Conservation (phyloP, 2,888 invertebrate species). For the Drosophila suboccidentalis region DNA sequence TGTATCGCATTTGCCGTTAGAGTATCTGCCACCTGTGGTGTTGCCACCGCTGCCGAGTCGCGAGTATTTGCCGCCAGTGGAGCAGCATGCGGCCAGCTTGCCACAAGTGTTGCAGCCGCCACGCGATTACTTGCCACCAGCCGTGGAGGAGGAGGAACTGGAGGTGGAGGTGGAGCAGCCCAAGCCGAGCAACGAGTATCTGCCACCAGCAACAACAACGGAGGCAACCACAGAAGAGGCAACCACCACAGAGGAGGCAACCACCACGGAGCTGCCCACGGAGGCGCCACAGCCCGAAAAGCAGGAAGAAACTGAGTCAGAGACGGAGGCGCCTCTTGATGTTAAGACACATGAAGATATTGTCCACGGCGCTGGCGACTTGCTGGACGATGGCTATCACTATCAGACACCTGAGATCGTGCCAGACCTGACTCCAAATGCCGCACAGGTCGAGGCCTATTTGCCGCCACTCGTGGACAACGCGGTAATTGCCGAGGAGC, state of each 20-base stretch:
- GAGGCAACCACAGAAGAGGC: conserved; percentile 30
- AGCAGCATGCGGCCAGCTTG: conserved; percentile 66
- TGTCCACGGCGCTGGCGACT: conserved; percentile 44
- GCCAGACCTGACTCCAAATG: conserved; percentile 56
- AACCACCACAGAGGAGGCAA: conserved; percentile 48
- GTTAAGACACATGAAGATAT: conserved; percentile 54
- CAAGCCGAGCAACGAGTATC: conserved; percentile 62
- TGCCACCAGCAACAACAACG: conserved; percentile 51
- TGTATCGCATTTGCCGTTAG: conserved; percentile 77
- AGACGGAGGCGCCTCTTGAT: conserved; percentile 43
- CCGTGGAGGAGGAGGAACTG: not conserved
- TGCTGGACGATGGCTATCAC: conserved; percentile 79
- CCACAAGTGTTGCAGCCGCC: conserved; percentile 63
- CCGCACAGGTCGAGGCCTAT: conserved; percentile 54
- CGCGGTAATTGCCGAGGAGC: conserved; percentile 54
- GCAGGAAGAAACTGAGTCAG: conserved; percentile 29
- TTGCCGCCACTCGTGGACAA: conserved; percentile 71
- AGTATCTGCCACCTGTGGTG: conserved; percentile 75
- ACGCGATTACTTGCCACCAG: conserved; percentile 72
- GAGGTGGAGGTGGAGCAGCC: conserved; percentile 23
- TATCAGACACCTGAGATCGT: conserved; percentile 70
- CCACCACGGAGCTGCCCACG: conserved; percentile 13
- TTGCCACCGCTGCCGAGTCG: conserved; percentile 75
- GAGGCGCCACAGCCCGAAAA: conserved; percentile 32
- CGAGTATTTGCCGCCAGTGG: conserved; percentile 79